Evolutionary conservation across 2,888 invertebrate genomes (phyloP), one percentile per base, ranked within the genome.

Genomic region (Deladenus siricidicola): DNA sequence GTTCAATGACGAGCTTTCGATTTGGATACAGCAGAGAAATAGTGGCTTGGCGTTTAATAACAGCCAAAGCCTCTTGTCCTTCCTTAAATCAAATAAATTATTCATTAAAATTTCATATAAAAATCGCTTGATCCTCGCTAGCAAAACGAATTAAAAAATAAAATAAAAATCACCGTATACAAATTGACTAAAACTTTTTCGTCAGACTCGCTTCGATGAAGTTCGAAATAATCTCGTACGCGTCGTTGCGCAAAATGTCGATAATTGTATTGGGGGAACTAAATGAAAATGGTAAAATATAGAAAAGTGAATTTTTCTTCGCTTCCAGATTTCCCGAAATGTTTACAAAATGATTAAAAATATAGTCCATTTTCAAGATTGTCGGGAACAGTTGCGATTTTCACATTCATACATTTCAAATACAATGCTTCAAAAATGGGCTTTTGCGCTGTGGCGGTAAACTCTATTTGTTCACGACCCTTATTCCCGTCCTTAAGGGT

Each of bases 191-290:
- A 17, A 4, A 28, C 8, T 10, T 42, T 42, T 26, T 48, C 30
- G 39, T 17, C 4, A 6, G 29, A 26, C 14, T 34, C 19, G 8
- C 29, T n/a, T 6, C 56, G 30, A 34, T 42, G 47, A 10, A 29
- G 19, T 8, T 60, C 74, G 56, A 78, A 78, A 58, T 78, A 71
- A 48, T 79, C 78, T 26, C 77, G 70, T 30, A 79, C 71, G 4
- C 78, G 71, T 6, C 78, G 74, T n/a, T 66, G 64, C 43, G 72
- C 70, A 64, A 79, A 78, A 17, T 66, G 55, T 6, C 77, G 72
- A 59, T 76, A 75, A 63, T 73, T 77, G 69, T 73, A 76, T 54
- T 75, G 74, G 6, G 73, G 69, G 62, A 78, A 74, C 77, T 77
- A 62, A 44, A 74, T 58, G 8, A 29, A 45, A 55, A 28, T 52